Percentiles rank a stretch among this genome's conserved stretches.
Conservation (phyloP, 2,113 vertebrate genomes). For the Tragelaphus strepsiceros region DNA sequence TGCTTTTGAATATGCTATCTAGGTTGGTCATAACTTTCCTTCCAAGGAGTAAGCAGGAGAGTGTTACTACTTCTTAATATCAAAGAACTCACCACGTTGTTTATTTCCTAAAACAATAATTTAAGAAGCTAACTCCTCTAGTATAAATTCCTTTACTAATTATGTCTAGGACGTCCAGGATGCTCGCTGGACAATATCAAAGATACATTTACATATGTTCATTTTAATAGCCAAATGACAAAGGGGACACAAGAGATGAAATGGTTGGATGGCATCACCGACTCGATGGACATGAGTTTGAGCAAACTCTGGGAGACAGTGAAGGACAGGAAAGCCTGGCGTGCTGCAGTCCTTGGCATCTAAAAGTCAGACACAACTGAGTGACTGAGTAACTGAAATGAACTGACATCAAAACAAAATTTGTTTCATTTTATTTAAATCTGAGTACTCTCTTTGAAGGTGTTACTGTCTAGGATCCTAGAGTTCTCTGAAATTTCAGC, state of each 20-base stretch:
- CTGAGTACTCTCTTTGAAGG: conserved; percentile 25
- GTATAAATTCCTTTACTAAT: conserved; percentile 7
- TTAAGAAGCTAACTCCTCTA: background rate
- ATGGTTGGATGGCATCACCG: background rate
- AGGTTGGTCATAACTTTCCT: too few relatives aligned
- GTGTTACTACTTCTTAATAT: background rate
- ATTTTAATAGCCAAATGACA: conserved; percentile 21
- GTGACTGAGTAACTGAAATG: background rate
- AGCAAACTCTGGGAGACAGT: background rate
- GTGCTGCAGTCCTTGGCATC: background rate
- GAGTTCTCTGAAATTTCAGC: conserved; percentile 34
- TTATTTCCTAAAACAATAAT: conserved; percentile 26
- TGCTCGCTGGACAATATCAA: background rate
- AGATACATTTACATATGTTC: background rate
- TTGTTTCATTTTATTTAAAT: conserved; percentile 13
- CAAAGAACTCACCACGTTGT: conserved; percentile 1
- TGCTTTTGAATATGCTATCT: background rate
- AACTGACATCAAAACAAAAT: conserved; percentile 43
- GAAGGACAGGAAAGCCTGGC: background rate
- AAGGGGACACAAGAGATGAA: background rate
- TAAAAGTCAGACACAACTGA: background rate
- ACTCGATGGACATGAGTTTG: background rate
- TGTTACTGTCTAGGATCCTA: background rate
- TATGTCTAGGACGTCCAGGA: background rate
- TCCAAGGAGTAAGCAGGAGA: too few relatives aligned